A percentile compares a stretch with the other conserved stretches of the same genome.
Conservation (phyloP, 2,113 vertebrate genomes). For the Zosterops borbonicus region DNA sequence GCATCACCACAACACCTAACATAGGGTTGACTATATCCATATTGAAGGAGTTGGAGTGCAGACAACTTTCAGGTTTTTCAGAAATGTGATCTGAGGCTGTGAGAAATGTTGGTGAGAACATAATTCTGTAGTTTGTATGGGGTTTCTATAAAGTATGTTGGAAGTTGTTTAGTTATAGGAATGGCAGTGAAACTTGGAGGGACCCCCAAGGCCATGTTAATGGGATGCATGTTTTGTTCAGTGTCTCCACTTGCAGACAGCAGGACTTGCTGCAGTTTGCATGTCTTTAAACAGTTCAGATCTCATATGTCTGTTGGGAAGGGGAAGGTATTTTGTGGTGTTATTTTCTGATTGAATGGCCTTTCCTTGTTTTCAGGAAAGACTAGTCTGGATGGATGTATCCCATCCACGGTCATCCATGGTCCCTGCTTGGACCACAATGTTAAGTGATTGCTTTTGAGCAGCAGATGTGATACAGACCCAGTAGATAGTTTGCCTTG, state of each 20-base stretch:
- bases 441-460: neutral
- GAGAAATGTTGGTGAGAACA: neutral
- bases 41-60: neutral
- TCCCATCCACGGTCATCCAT: neutral
- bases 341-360: neutral
- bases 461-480: neutral
- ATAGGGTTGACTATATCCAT: neutral
- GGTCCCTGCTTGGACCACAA: neutral
- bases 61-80: neutral
- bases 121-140: neutral
- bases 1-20: no score
- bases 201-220: neutral
- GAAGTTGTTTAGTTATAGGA: neutral
- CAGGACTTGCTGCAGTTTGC: neutral
- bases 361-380: neutral
- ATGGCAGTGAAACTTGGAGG: neutral
- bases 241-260: neutral
- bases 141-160: neutral
- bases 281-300: neutral
- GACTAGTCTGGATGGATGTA: neutral
- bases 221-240: neutral
- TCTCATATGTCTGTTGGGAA: neutral
- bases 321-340: neutral
- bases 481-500: neutral
- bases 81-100: neutral